These are phyloP conservation scores for Merodon equestris DNA, from an alignment of 2,888 invertebrate genomes.

Conservation along the genomic window DNA sequence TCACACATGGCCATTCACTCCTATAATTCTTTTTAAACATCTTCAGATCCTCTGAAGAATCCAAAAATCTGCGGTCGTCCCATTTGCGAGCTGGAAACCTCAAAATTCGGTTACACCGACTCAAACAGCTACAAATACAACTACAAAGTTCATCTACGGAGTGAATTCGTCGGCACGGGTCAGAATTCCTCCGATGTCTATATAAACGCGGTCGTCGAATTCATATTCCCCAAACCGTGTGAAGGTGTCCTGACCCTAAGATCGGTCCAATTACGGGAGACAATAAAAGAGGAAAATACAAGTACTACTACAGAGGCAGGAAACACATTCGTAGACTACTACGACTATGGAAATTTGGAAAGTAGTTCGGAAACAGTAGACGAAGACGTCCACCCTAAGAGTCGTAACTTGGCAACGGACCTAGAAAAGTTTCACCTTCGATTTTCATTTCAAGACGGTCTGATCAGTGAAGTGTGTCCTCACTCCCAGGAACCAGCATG, in stretches of 20 bases:
- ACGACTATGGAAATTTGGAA: constrained; percentile 71
- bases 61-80: constrained; percentile 86
- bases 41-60: constrained; percentile 85
- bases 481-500: constrained; percentile 85
- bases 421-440: constrained; percentile 81
- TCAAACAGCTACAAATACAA: constrained; percentile 82
- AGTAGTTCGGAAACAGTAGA: constrained; percentile 33
- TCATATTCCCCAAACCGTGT: constrained; percentile 86
- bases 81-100: constrained; percentile 79
- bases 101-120: constrained; percentile 75
- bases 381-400: constrained; percentile 72
- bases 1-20: too few species aligned
- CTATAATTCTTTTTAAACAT: too few species aligned
- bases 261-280: constrained; percentile 82
- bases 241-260: constrained; percentile 85
- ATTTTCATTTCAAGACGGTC: constrained; percentile 92
- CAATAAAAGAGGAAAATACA: constrained; percentile 73
- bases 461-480: constrained; percentile 91
- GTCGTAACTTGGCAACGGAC: constrained; percentile 80
- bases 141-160: constrained; percentile 85
- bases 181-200: constrained; percentile 85
- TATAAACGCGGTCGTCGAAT: constrained; percentile 81
- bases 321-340: constrained; percentile 74
- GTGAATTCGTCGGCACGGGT: constrained; percentile 85
- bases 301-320: constrained; percentile 78